A percentile compares a stretch with the other conserved stretches of the same genome.
phyloP scores from a whole-genome alignment of 2,113 vertebrate genomes.

The Calyptommatus sinebrachiatus region DNA sequence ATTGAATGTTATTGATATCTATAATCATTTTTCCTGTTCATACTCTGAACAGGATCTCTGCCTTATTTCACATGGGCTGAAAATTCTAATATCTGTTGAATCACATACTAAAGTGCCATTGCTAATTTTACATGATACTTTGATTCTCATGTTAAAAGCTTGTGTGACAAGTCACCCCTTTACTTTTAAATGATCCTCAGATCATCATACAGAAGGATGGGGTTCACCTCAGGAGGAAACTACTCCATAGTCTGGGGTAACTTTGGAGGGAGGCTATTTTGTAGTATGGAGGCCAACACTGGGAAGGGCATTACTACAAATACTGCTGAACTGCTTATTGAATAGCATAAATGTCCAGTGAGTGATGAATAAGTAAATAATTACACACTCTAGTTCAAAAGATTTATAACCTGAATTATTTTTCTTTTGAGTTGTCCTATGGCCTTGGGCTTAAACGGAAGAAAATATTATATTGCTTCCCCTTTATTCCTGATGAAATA shows the following conservation, averaged over 20 bases:
- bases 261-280: too few relatives aligned
- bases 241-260: too few relatives aligned
- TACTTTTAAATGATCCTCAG: not conserved
- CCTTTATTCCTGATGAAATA: not conserved
- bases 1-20: not conserved
- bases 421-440: not conserved
- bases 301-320: too few relatives aligned
- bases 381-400: not conserved
- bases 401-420: not conserved
- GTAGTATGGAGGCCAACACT: too few relatives aligned
- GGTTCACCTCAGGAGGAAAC: too few relatives aligned
- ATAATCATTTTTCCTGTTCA: not conserved
- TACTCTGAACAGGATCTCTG: not conserved
- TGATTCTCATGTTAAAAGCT: too few relatives aligned
- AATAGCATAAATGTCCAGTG: not conserved
- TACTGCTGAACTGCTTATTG: too few relatives aligned
- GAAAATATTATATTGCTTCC: not conserved
- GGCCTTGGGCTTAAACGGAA: not conserved
- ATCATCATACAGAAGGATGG: not conserved
- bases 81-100: not conserved
- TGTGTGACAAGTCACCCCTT: too few relatives aligned
- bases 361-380: not conserved
- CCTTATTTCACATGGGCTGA: not conserved
- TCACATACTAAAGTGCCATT: not conserved
- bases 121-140: too few relatives aligned